Evolutionary conservation across 2,797 vertebrate species (phyloP).

Genomic region (Scleropages formosus): DNA sequence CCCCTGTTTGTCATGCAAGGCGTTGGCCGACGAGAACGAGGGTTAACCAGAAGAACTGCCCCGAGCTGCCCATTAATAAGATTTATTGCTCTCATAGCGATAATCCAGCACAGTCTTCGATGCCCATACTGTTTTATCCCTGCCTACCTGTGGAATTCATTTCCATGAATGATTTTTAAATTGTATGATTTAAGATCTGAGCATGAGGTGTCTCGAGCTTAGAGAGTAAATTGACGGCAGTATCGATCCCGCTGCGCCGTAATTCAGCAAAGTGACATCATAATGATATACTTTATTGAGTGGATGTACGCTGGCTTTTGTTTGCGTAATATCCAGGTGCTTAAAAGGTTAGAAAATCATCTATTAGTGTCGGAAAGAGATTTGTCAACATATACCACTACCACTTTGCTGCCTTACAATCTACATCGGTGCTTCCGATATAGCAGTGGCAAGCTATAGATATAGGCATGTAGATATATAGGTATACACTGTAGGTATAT

Average conservation of each 20-base stretch:
- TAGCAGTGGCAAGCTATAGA: too few relatives aligned
- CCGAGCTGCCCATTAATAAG: neutral
- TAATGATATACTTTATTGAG: neutral
- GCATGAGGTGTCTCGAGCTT: too few relatives aligned
- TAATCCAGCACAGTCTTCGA: neutral
- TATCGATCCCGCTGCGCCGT: neutral
- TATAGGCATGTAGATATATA: too few relatives aligned
- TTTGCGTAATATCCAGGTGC: neutral
- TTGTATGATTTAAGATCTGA: too few relatives aligned
- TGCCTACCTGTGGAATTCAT: neutral
- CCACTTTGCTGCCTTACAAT: too few relatives aligned
- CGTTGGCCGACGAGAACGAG: constrained; percentile 18
- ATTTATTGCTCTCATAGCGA: neutral
- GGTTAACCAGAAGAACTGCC: constrained; percentile 13
- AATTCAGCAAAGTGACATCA: neutral
- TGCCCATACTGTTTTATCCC: neutral
- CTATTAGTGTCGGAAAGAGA: neutral
- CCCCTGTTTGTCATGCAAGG: constrained; percentile 38
- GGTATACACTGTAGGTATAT: too few relatives aligned
- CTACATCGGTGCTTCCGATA: too few relatives aligned
- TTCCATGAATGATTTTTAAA: neutral
- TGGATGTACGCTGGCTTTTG: neutral
- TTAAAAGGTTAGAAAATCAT: neutral
- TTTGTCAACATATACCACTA: neutral
- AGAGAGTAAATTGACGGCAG: too few relatives aligned